Evolutionary conservation across 2,113 vertebrate genomes (phyloP), one percentile per base, ranked within the genome.

Genomic region (Eudyptes chrysolophus): DNA sequence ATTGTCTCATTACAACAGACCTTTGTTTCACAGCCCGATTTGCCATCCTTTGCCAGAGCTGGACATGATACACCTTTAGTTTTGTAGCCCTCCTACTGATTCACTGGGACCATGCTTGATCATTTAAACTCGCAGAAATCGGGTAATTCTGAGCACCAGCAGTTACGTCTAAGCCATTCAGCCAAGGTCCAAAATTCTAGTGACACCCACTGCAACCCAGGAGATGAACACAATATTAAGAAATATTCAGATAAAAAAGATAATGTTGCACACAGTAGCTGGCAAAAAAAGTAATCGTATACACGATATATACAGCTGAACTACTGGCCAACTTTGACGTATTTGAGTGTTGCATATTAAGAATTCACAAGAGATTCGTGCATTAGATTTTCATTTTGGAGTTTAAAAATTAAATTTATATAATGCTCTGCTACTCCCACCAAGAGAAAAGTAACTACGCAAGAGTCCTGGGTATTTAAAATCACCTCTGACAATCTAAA

Each of bases 231-330:
- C 20, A 29, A 26, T 18, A 30, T 27, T 6, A 55, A 76, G 24
- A 34, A 18, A 61, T 7, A 18, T 36, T 36, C n/a, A 44, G 16
- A 7, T 36, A 49, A 55, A n/a, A 49, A n/a, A 49, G 22, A 32
- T 16, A 19, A 71, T 0, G 12, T 8, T 34, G 38, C 22, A 38
- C 8, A 13, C 0, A 1, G 19, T 2, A 52, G 17, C 40, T 65
- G 51, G 51, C 36, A 83, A 71, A 87, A 87, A 76, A 48, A 40
- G 1, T 24, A 34, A 77, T 15, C n/a, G 10, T 49, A 36, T 3
- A 27, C 3, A 22, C 32, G 4, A n/a, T 7, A 27, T 10, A 11
- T 7, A 64, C 7, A 55, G 10, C 19, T 36, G 15, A 80, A 46
- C 11, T 25, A 5, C 51, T 18, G 40, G 6, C 9, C 49, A 74